phyloP scores from a whole-genome alignment of 2,888 invertebrate species.

The Eristalinus aeneus region DNA sequence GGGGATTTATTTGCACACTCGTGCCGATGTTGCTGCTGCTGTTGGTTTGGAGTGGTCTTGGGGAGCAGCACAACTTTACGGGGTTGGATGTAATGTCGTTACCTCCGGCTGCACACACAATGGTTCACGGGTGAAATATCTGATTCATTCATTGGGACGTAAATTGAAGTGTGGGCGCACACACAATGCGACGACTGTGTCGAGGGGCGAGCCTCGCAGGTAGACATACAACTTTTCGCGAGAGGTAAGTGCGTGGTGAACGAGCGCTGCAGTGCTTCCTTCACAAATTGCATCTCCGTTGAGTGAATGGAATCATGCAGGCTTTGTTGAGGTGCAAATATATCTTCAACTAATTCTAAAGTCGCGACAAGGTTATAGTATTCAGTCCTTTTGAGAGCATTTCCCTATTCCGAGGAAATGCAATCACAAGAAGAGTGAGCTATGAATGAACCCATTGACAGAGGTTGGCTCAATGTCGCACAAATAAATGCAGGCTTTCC shows the following conservation, averaged over 20 bases:
- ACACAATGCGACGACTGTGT: neutral
- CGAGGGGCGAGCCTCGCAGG: neutral
- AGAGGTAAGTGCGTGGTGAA: neutral
- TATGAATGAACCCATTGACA: no score
- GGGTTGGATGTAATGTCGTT: neutral
- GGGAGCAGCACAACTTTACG: neutral
- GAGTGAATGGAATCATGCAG: neutral
- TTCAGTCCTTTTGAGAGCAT: neutral
- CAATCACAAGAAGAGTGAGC: no score
- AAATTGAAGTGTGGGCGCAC: neutral
- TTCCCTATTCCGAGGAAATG: neutral
- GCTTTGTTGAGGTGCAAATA: neutral
- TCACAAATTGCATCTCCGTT: neutral
- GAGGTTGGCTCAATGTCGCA: no score
- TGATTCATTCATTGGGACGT: neutral
- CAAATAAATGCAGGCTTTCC: no score
- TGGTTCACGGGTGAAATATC: neutral
- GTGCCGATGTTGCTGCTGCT: neutral
- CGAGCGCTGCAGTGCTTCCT: neutral
- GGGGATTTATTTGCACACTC: conserved; percentile 19
- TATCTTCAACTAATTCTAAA: neutral
- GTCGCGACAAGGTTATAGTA: neutral
- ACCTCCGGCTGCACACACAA: neutral
- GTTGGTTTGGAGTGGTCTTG: neutral
- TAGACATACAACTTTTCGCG: neutral